These are phyloP conservation scores for Anniella stebbinsi DNA, from an alignment of 2,797 vertebrate species.

Conservation along the genomic window DNA sequence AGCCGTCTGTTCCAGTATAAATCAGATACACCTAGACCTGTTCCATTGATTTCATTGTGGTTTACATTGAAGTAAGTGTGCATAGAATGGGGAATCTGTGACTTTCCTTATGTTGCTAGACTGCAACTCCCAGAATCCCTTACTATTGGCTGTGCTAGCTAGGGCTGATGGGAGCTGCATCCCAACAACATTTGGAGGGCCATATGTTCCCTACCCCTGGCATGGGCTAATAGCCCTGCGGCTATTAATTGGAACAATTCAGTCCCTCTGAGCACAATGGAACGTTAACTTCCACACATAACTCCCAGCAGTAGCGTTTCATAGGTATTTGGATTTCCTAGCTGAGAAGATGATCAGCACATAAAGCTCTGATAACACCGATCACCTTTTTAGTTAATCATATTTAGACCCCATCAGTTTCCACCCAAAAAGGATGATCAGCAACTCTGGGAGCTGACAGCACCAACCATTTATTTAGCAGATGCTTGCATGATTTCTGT, in stretches of 20 bases:
- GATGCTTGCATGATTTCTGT: not conserved
- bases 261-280: not conserved
- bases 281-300: not conserved
- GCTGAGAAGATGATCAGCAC: not conserved
- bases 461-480: not conserved
- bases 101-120: too few relatives aligned
- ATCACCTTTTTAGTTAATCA: constrained; percentile 3
- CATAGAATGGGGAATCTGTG: not conserved
- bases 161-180: too few relatives aligned
- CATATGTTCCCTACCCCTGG: too few relatives aligned
- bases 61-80: not conserved
- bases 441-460: not conserved
- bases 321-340: not conserved
- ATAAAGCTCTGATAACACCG: not conserved
- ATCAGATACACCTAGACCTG: not conserved
- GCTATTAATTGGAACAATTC: not conserved
- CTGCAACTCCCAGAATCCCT: too few relatives aligned
- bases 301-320: too few relatives aligned
- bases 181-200: too few relatives aligned
- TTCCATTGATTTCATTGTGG: not conserved
- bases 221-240: not conserved
- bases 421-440: not conserved
- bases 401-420: not conserved
- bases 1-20: not conserved
- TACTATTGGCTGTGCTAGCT: too few relatives aligned